Conservation (phyloP, 2,113 vertebrate genomes). For the Gadus chalcogrammus region DNA sequence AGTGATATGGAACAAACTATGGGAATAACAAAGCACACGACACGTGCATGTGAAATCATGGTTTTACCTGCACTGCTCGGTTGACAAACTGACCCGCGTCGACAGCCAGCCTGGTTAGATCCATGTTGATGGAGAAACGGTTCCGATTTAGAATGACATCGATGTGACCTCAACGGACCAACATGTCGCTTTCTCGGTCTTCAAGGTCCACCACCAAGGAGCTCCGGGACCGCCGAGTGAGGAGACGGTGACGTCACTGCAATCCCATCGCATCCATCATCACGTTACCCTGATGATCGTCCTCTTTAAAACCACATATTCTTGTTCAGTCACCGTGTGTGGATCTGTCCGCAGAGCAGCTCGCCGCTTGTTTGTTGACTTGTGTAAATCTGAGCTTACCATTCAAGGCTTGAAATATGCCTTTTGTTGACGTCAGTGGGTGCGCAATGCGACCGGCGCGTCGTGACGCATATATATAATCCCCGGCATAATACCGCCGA, state of each 20-base stretch:
- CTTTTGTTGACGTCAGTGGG: neutral
- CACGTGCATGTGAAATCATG: neutral
- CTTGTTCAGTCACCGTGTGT: neutral
- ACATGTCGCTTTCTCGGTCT: too few species aligned
- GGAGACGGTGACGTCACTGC: neutral
- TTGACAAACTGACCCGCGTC: conserved; percentile 86
- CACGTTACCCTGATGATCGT: neutral
- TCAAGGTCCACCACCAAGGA: too few species aligned
- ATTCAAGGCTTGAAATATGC: neutral
- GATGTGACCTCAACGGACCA: too few species aligned
- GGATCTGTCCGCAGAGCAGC: too few species aligned
- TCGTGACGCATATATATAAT: conserved; percentile 6
- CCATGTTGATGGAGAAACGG: conserved; percentile 43
- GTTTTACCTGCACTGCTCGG: conserved; percentile 82
- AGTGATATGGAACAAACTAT: too few species aligned
- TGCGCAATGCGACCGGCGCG: neutral
- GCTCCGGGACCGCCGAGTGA: neutral
- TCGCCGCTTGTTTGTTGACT: conserved; percentile 1
- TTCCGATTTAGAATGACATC: too few species aligned
- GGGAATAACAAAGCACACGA: too few species aligned
- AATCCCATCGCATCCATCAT: neutral
- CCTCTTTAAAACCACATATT: neutral
- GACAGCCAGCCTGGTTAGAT: conserved; percentile 80
- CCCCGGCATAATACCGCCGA: too few species aligned
- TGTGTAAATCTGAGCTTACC: neutral